These are phyloP conservation scores for Tretioscincus oriximinensis DNA, from an alignment of 2,113 vertebrate species.

Conservation along the genomic window DNA sequence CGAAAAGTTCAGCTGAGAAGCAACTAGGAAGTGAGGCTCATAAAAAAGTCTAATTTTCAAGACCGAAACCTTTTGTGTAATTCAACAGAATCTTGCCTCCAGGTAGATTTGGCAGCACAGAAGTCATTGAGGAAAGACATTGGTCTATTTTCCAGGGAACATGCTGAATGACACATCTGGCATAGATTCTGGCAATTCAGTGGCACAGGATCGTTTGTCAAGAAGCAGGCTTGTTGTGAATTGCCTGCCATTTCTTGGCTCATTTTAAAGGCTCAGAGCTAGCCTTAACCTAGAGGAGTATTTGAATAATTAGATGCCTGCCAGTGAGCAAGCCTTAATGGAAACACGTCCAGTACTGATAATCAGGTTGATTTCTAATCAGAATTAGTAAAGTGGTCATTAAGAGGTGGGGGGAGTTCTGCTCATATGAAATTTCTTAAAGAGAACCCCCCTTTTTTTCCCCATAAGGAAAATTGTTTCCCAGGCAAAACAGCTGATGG, in stretches of 20 bases:
- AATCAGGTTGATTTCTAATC: slow-evolving; percentile 32
- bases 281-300: slow-evolving; percentile 16
- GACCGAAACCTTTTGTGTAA: neutral
- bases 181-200: neutral
- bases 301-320: slow-evolving; percentile 43
- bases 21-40: neutral
- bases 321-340: slow-evolving; percentile 13
- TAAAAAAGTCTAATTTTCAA: neutral
- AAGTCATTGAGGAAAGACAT: slow-evolving; percentile 12
- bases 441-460: slow-evolving; percentile 15
- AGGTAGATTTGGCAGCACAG: neutral
- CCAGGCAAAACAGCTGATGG: slow-evolving; percentile 43
- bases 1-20: neutral
- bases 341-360: slow-evolving; percentile 20
- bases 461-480: slow-evolving; percentile 34
- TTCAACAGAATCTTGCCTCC: neutral
- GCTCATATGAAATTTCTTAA: slow-evolving; percentile 19
- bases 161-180: slow-evolving; percentile 14
- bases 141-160: fast-evolving
- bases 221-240: neutral
- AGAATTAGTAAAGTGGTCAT: slow-evolving; percentile 36
- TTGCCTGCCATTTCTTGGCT: slow-evolving; percentile 22
- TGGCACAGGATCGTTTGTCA: slow-evolving; percentile 19
- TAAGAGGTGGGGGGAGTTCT: neutral
- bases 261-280: slow-evolving; percentile 10